Base-by-base conservation (phyloP, 2,113 vertebrate genomes). In the Rhadina sibilatrix region DNA sequence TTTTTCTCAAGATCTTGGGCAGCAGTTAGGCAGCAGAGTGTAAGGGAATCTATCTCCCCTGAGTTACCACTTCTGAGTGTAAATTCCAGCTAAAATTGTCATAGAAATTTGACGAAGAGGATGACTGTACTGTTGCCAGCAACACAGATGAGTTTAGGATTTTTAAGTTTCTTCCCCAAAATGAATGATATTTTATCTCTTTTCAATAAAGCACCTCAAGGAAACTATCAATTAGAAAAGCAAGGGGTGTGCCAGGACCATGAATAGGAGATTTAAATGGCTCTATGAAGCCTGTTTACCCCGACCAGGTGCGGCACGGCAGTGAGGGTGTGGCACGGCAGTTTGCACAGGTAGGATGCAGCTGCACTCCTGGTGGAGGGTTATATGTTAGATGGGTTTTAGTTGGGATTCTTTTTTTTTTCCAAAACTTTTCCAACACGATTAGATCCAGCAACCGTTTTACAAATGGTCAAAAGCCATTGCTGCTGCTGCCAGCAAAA, bases 231-330 rank as follows among this genome's bases (percentile, higher is more conserved):
- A 49, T 9, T 20, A 63, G 17, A 33, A 1, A 8, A 53, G 23
- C 49, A 83, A 37, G 14, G 22, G 5, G 18, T 13, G 15, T 33
- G 27, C 8, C n/a, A 54, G 27, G 22, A 72, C 38, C 22, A 47
- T 12, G 13, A 23, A 15, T 14, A 28, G 12, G 19, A 56, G 59
- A 74, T n/a, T 65, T 74, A 38, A 84, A 56, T 23, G 15, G 40
- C 40, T 38, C 59, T 15, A 54, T 12, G 40, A 11, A 53, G 17
- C 0, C 0, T 18, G 15, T 13, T 24, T 9, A 72, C 47, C 23
- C 5, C 9, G 28, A 54, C 5, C 3, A 9, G 18, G 19, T 6
- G 7, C 15, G 31, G n/a, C 17, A 54, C 0, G 1, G 7, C 31
- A 54, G 14, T n/a, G 15, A 16, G 23, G 37, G 35, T 6, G 4